These are phyloP conservation scores for Trichacis sp. DNA, from an alignment of 2,888 invertebrate genomes.

Conservation along the genomic window DNA sequence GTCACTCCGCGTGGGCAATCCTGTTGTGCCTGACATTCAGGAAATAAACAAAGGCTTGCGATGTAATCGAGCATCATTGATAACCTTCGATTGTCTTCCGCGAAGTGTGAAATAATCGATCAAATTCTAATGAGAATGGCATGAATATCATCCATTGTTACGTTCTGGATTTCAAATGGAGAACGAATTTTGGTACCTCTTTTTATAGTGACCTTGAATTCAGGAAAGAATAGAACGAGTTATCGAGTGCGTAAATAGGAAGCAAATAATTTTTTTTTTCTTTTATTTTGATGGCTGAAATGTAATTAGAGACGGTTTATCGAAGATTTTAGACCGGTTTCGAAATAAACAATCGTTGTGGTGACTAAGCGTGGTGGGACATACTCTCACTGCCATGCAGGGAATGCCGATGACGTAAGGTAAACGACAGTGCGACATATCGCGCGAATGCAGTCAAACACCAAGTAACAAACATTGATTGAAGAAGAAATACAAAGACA, in stretches of 20 bases:
- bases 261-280: no score
- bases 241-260: no score
- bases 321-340: slow-evolving; percentile 45
- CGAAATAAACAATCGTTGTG: slow-evolving; percentile 45
- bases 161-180: no score
- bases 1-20: slow-evolving; percentile 35
- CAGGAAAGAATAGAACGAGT: no score
- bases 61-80: slow-evolving; percentile 11
- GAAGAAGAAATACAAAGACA: no score
- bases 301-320: no score
- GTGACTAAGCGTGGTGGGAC: slow-evolving; percentile 58
- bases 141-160: no score
- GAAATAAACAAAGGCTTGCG: slow-evolving; percentile 41
- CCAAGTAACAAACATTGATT: no score
- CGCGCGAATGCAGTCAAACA: slow-evolving; percentile 24
- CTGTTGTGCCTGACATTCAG: slow-evolving; percentile 26
- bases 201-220: no score
- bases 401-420: slow-evolving; percentile 63
- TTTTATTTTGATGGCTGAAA: no score
- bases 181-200: no score
- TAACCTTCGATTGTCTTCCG: slow-evolving; percentile 16
- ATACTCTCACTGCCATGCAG: slow-evolving; percentile 58
- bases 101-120: not conserved
- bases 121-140: no score
- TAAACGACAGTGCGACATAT: slow-evolving; percentile 32